A percentile compares a stretch with the other conserved stretches of the same genome.
phyloP scores from a whole-genome alignment of 2,888 invertebrate species.

The Drosophila nigricruria region DNA sequence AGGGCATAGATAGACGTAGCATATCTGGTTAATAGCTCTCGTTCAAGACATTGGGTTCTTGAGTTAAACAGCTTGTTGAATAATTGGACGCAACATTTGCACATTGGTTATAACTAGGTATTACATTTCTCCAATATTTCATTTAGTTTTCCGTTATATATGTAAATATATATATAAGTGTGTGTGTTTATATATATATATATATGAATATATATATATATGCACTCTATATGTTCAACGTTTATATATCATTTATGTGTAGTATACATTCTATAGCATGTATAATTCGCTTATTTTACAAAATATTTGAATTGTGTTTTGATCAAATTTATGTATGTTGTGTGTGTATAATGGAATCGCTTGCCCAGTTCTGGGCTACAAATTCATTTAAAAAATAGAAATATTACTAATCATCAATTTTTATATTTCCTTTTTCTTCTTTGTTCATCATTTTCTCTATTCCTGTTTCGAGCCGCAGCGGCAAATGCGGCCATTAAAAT shows the following conservation, averaged over 20 bases:
- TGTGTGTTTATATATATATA: constrained; percentile 17
- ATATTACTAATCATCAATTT: constrained; percentile 28
- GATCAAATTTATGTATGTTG: constrained; percentile 24
- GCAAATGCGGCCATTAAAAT: constrained; percentile 33
- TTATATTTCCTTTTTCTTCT: constrained; percentile 4
- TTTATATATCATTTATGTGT: constrained; percentile 16
- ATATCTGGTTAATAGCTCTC: constrained; percentile 4
- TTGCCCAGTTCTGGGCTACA: constrained; percentile 19
- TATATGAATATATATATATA: constrained; percentile 26
- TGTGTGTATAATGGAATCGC: constrained; percentile 19
- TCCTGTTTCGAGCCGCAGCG: constrained; percentile 34
- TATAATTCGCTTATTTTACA: constrained; percentile 23
- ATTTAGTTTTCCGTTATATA: constrained; percentile 1
- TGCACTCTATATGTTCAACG: constrained; percentile 28
- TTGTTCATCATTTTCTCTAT: constrained; percentile 16
- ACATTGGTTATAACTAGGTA: constrained; percentile 27
- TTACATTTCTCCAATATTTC: constrained; percentile 19
- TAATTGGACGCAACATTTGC: constrained; percentile 45
- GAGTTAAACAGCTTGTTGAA: constrained; percentile 18
- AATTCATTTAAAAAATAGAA: constrained; percentile 47
- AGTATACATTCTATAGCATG: constrained; percentile 21
- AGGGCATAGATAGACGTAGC: background rate
- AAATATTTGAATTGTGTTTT: constrained; percentile 25
- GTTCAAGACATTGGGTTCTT: constrained; percentile 13
- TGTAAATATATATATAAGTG: constrained; percentile 26